Conservation (phyloP, 2,888 invertebrate species). For the Lacanobia wlatinum region DNA sequence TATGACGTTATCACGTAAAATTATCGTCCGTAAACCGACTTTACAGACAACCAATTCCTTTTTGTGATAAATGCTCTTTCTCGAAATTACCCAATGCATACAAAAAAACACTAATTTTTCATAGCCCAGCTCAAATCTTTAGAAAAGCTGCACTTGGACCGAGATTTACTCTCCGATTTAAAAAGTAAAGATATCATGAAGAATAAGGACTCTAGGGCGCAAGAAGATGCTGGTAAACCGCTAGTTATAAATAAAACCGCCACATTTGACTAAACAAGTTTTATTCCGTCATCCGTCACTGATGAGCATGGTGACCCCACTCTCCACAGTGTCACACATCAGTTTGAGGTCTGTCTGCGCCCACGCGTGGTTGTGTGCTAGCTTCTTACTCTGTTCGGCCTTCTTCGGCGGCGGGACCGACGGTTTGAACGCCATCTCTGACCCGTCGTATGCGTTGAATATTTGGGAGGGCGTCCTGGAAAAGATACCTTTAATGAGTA, state of each 20-base stretch:
- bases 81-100: too few species aligned
- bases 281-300: conserved; percentile 55
- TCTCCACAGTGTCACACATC: conserved; percentile 82
- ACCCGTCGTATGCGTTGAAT: conserved; percentile 92
- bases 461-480: conserved; percentile 92
- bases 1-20: too few species aligned
- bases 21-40: too few species aligned
- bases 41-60: too few species aligned
- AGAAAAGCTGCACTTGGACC: too few species aligned
- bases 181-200: too few species aligned
- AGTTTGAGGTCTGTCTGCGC: conserved; percentile 82
- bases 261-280: conserved; percentile 9
- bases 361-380: conserved; percentile 79
- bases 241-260: conserved; percentile 34
- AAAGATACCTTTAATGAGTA: not conserved
- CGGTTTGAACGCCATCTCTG: conserved; percentile 94
- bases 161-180: too few species aligned
- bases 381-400: conserved; percentile 70
- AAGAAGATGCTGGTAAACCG: not conserved
- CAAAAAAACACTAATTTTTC: too few species aligned
- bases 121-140: too few species aligned
- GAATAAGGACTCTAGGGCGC: too few species aligned
- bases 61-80: too few species aligned
- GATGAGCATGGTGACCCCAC: conserved; percentile 69
- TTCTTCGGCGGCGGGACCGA: conserved; percentile 92